A percentile compares a stretch with the other conserved stretches of the same genome.
phyloP scores from a whole-genome alignment of 2,797 vertebrate genomes.

The Buphagus erythrorhynchus region DNA sequence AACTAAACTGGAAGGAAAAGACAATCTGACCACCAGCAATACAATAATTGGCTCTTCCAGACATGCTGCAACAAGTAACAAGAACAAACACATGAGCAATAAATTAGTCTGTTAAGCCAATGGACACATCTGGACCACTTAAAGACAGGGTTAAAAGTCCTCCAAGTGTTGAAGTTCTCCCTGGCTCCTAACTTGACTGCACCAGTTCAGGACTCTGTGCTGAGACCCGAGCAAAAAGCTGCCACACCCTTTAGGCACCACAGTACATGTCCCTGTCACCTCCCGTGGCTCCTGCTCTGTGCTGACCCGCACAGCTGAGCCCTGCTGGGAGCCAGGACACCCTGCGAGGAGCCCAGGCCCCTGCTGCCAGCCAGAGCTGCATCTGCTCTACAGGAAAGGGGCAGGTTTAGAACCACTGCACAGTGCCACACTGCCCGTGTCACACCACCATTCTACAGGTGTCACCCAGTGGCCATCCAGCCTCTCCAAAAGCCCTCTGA shows the following conservation, averaged over 20 bases:
- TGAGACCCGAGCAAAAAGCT: not conserved
- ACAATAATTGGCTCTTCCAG: not conserved
- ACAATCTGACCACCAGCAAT: not conserved
- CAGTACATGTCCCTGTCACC: rapidly evolving
- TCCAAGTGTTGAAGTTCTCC: not conserved
- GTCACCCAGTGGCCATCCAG: not conserved
- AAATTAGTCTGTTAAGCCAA: not conserved
- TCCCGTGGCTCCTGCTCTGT: rapidly evolving
- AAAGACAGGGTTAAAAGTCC: not conserved
- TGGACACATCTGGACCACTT: not conserved
- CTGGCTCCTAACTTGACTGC: not conserved
- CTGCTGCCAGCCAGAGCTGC: not conserved
- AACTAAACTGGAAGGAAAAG: not conserved
- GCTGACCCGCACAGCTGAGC: not conserved
- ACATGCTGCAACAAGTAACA: not conserved
- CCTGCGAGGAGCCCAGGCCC: not conserved
- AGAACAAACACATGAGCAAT: not conserved
- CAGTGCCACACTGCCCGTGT: not conserved
- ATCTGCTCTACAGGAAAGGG: not conserved
- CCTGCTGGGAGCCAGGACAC: not conserved
- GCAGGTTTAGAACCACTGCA: not conserved
- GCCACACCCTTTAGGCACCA: not conserved
- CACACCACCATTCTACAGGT: rapidly evolving
- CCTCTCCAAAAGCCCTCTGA: not conserved
- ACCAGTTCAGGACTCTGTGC: not conserved